Conservation (phyloP, 2,113 vertebrate species). For the Hippocampus guttulatus region DNA sequence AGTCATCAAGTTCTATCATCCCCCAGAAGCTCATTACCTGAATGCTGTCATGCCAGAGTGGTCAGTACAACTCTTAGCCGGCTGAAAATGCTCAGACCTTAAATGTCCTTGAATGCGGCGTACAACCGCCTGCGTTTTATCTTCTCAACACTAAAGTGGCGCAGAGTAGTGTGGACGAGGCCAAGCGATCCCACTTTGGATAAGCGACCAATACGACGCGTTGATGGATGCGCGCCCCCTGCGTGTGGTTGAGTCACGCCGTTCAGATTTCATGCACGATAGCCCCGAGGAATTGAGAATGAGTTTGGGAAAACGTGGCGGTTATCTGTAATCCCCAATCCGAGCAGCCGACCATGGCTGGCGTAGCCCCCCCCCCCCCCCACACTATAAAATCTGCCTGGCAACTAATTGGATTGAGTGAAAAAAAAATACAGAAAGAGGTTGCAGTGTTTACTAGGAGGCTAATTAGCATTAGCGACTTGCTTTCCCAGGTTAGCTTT, state of each 20-base stretch:
- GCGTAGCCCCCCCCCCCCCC: background rate
- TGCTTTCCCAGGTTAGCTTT: too few species aligned
- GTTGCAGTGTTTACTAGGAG: background rate
- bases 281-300: background rate
- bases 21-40: constrained; percentile 27
- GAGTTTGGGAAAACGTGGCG: background rate
- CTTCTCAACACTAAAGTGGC: background rate
- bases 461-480: background rate
- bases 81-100: constrained; percentile 23
- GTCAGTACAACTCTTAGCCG: constrained; percentile 29
- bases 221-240: background rate
- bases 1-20: constrained; percentile 23
- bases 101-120: constrained; percentile 12
- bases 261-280: background rate
- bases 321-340: background rate
- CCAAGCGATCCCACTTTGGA: background rate
- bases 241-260: background rate
- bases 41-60: constrained; percentile 24
- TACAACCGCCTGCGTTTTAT: background rate
- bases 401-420: background rate
- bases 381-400: background rate
- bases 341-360: background rate
- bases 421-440: background rate
- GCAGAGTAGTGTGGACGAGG: background rate
- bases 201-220: background rate